phyloP scores from a whole-genome alignment of 2,113 vertebrate species.

The Tragulus kanchil region DNA sequence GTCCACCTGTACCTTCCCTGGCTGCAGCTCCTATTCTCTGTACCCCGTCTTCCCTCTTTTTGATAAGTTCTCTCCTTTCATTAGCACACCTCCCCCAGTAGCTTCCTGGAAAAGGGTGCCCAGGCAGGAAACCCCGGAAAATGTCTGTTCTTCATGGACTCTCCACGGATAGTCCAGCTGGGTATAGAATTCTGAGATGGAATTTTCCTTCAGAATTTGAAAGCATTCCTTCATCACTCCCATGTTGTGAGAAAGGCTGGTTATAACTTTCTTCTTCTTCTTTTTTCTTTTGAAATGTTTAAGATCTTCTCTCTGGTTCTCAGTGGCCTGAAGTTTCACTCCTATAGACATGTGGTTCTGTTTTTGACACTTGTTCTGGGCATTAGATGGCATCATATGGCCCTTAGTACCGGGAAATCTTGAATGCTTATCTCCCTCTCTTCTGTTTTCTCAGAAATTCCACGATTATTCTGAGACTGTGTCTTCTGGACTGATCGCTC shows the following conservation, averaged over 20 bases:
- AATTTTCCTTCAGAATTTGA: background rate
- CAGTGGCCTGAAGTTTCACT: background rate
- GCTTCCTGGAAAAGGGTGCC: background rate
- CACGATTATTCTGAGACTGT: background rate
- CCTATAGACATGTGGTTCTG: background rate
- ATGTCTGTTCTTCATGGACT: background rate
- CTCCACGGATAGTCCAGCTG: background rate
- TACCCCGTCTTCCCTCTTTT: background rate
- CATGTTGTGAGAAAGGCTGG: background rate
- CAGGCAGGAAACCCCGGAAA: background rate
- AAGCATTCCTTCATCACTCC: background rate
- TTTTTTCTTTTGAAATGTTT: background rate
- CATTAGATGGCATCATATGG: fast-evolving
- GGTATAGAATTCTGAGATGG: background rate
- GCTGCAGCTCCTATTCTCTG: background rate
- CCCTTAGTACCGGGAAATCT: background rate
- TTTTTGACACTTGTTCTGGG: background rate
- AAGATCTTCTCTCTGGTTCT: background rate
- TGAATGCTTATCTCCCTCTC: background rate
- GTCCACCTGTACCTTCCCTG: background rate
- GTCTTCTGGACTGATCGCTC: background rate
- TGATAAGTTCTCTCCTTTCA: background rate
- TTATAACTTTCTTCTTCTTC: background rate
- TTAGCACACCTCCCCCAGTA: background rate
- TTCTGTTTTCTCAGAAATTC: background rate